Percentiles rank a stretch among this genome's conserved stretches.
Evolutionary conservation across 2,888 invertebrate species (phyloP).

Genomic region (Gasteruption jaculator): DNA sequence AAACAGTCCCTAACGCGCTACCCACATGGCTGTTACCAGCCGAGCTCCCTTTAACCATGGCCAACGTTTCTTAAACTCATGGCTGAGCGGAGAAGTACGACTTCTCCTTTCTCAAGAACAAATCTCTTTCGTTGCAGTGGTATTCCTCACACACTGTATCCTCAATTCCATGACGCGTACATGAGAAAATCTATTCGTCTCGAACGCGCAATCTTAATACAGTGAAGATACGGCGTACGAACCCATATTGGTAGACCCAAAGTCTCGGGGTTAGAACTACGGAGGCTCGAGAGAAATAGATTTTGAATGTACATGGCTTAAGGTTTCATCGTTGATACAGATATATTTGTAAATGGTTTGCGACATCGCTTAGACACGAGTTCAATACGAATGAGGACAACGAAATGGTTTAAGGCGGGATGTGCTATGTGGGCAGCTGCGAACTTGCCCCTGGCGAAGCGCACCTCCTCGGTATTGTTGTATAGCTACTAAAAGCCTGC

Average conservation of each 20-base stretch:
- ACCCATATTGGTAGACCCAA: too few relatives aligned
- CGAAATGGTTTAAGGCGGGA: constrained; percentile 36
- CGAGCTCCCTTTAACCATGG: constrained; percentile 34
- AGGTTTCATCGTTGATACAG: constrained; percentile 20
- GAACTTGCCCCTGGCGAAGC: constrained; percentile 51
- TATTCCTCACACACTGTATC: too few relatives aligned
- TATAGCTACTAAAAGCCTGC: constrained; percentile 52
- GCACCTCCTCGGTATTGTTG: constrained; percentile 52
- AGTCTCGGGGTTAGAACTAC: too few relatives aligned
- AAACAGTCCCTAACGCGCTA: constrained; percentile 41
- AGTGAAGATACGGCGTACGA: too few relatives aligned
- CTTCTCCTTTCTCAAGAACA: too few relatives aligned
- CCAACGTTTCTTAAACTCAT: constrained; percentile 35
- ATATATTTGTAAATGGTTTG: constrained; percentile 18
- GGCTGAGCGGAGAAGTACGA: too few relatives aligned
- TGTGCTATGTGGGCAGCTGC: constrained; percentile 49
- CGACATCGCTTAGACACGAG: constrained; percentile 35
- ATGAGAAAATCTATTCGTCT: too few relatives aligned
- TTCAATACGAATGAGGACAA: constrained; percentile 36
- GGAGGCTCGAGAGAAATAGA: too few relatives aligned
- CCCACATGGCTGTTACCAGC: constrained; percentile 44
- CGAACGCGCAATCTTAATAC: too few relatives aligned
- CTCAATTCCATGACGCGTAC: too few relatives aligned
- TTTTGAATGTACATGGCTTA: too few relatives aligned
- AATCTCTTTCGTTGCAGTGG: too few relatives aligned